Evolutionary conservation across 2,888 invertebrate genomes (phyloP), one percentile per base, ranked within the genome.

Genomic region (Drosophila suboccidentalis): DNA sequence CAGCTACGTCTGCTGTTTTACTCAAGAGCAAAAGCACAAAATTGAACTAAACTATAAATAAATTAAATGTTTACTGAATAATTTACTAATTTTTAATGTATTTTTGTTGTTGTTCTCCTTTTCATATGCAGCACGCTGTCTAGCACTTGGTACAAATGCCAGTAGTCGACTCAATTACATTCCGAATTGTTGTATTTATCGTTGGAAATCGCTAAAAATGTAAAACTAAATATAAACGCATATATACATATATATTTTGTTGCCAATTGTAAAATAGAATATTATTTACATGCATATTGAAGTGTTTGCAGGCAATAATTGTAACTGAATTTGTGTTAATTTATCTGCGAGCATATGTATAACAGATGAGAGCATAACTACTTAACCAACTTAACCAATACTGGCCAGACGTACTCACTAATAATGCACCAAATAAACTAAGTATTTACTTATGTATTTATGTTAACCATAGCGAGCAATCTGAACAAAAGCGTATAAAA

Each of bases 161-260:
- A 53, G 61, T 55, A 38, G 54, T 59, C 49, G 26, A 69, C 57
- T 57, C 54, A 63, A 61, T 61, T 54, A 80, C 85, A 87, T 85
- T 85, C 85, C 85, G 70, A 71, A 73, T 68, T 69, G 70, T 73
- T 75, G 80, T 83, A 83, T 83, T 86, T 81, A 78, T 63, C 68
- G 75, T 80, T 82, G 68, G 64, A 73, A 67, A 69, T 67, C 67
- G 60, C 61, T 26, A 78, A 69, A 75, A 65, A 22, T 2, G 3
- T 71, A 71, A 70, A 11, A 11, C 17, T 69, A 60, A 67, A 53
- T 70, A 72, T 78, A 58, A 26, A 50, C 13, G 43, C 41, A 63
- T 44, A 53, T 58, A 41, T 29, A 29, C 5, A 29, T 47, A 26
- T 29, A 29, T 55, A 26, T 44, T 38, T 49, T 70, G 60, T 76